phyloP scores from a whole-genome alignment of 35 echinoderm and acorn worm species.

The Apostichopus californicus region DNA sequence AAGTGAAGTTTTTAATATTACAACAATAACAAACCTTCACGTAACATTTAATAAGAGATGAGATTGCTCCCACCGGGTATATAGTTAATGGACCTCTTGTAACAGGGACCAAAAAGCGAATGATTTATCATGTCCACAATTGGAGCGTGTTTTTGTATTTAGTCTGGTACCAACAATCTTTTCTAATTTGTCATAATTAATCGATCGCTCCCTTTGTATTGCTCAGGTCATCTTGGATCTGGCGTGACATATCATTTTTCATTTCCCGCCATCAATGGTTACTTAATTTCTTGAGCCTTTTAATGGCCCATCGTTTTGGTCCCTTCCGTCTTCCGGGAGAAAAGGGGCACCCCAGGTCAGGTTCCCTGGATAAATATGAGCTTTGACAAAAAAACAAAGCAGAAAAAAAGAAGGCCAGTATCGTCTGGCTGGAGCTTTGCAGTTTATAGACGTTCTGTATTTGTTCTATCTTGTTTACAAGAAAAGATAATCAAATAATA shows the following conservation, averaged over 20 bases:
- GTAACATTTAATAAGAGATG: background rate
- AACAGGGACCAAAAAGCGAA: background rate
- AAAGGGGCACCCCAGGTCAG: conserved; percentile 1
- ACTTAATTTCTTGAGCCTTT: conserved; percentile 8
- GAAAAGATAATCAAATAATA: too few species aligned
- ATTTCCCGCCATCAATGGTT: background rate
- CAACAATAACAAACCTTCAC: background rate
- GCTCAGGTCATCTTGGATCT: conserved; percentile 27
- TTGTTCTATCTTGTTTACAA: too few species aligned
- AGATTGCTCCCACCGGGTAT: background rate
- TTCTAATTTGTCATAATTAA: conserved; percentile 55
- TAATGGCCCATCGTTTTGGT: conserved; percentile 11
- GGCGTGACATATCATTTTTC: conserved; percentile 51
- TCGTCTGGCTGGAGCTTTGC: too few species aligned
- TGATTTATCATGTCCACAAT: conserved; percentile 44
- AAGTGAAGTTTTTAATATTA: conserved; percentile 4
- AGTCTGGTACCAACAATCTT: conserved; percentile 18
- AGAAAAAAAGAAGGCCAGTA: too few species aligned
- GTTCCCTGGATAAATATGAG: background rate
- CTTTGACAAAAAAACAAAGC: too few species aligned
- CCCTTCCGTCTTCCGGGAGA: conserved; percentile 29
- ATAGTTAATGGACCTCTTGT: background rate
- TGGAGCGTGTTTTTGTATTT: conserved; percentile 41
- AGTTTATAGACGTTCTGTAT: too few species aligned
- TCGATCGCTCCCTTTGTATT: conserved; percentile 6